Conservation (phyloP, 2,888 invertebrate genomes). For the Lapara coniferarum region DNA sequence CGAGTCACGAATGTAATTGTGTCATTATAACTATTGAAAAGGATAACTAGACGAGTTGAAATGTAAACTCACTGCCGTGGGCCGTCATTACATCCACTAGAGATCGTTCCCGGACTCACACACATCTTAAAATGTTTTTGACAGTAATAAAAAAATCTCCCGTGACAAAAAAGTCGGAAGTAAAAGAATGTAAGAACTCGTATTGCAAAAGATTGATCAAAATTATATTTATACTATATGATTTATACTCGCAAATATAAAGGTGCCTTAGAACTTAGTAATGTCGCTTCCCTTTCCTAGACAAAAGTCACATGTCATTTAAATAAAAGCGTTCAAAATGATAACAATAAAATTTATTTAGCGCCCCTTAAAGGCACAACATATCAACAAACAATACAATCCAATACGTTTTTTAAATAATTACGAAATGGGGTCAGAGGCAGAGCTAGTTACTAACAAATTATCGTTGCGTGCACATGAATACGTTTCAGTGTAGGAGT, state of each 20-base stretch:
- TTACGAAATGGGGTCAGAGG: conserved; percentile 36
- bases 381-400: background rate
- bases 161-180: too few species aligned
- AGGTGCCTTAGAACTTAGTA: too few species aligned
- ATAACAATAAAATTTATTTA: too few species aligned
- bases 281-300: too few species aligned
- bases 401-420: conserved; percentile 33
- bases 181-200: too few species aligned
- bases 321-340: too few species aligned
- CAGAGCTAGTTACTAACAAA: conserved; percentile 40
- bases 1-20: conserved; percentile 14
- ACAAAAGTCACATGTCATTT: too few species aligned
- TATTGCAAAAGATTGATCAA: too few species aligned
- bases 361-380: background rate
- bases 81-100: background rate
- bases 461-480: conserved; percentile 46
- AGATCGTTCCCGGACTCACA: background rate
- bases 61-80: background rate
- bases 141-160: too few species aligned
- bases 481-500: conserved; percentile 20
- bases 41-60: background rate
- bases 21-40: conserved; percentile 20
- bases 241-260: too few species aligned
- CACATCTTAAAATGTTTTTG: background rate
- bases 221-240: too few species aligned